These are phyloP conservation scores for Thamnaconus septentrionalis DNA, from an alignment of 2,113 vertebrate species.

Conservation along the genomic window DNA sequence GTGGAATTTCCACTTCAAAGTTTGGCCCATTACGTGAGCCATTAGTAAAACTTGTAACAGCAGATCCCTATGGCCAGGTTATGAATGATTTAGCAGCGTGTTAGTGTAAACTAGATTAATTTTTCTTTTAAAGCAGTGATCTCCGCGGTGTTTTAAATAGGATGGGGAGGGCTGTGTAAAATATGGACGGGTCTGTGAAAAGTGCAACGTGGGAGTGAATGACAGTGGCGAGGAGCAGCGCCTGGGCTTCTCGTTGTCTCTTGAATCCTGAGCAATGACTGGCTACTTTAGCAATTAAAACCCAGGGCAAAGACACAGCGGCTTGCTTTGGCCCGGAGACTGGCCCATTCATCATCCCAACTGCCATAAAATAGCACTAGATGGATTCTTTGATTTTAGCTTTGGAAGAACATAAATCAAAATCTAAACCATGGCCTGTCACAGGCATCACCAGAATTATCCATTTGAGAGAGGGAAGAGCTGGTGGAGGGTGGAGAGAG, in stretches of 20 bases:
- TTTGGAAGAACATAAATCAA: constrained; percentile 99
- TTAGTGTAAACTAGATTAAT: constrained; percentile 65
- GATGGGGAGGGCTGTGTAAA: constrained; percentile 3
- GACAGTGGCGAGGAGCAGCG: not conserved
- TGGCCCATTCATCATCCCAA: constrained; percentile 99
- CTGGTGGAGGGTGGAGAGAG: constrained; percentile 84
- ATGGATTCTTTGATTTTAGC: constrained; percentile 99
- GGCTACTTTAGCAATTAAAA: constrained; percentile 99
- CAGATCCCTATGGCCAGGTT: constrained; percentile 62
- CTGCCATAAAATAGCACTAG: constrained; percentile 99
- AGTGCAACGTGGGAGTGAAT: too few relatives aligned
- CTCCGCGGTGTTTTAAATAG: constrained; percentile 23
- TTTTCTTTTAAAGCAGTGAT: constrained; percentile 52
- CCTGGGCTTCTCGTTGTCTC: constrained; percentile 75
- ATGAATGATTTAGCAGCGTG: constrained; percentile 70
- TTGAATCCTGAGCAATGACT: constrained; percentile 99
- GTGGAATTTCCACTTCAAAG: constrained; percentile 72
- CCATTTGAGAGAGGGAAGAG: constrained; percentile 92
- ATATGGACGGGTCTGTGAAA: constrained; percentile 18
- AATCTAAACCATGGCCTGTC: constrained; percentile 99
- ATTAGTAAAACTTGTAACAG: constrained; percentile 65
- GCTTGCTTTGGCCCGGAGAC: constrained; percentile 98
- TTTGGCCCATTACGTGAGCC: constrained; percentile 66
- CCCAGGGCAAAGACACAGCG: constrained; percentile 99
- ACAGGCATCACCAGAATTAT: constrained; percentile 99